Percentiles rank a stretch among this genome's conserved stretches.
Evolutionary conservation across 2,797 vertebrate species (phyloP).

Genomic region (Paguma larvata): DNA sequence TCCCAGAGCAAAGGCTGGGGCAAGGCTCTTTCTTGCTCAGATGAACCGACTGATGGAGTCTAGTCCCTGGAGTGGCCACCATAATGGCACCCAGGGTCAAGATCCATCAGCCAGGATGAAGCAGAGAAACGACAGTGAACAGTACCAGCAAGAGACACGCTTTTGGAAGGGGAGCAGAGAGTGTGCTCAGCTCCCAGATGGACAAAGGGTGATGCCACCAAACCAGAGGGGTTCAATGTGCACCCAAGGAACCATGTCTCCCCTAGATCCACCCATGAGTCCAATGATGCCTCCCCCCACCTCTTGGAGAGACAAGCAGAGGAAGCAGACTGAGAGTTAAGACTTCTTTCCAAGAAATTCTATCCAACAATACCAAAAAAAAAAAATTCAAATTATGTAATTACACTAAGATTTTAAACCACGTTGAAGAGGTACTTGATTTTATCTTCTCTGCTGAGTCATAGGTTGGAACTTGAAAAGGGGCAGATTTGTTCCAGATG

Average conservation of each 20-base stretch:
- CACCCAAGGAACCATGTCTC: rapidly evolving
- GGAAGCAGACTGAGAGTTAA: neutral
- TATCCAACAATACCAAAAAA: neutral
- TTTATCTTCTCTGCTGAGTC: neutral
- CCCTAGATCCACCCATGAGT: rapidly evolving
- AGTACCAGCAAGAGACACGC: rapidly evolving
- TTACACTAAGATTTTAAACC: neutral
- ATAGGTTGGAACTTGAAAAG: neutral
- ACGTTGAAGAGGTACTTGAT: rapidly evolving
- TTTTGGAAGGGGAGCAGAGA: neutral
- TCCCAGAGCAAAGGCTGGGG: too few relatives aligned
- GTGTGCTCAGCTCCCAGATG: rapidly evolving
- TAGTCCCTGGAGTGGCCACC: too few relatives aligned
- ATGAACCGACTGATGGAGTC: rapidly evolving
- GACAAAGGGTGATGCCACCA: neutral
- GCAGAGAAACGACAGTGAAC: rapidly evolving
- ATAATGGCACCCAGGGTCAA: rapidly evolving
- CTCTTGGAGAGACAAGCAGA: rapidly evolving
- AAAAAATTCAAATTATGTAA: too few relatives aligned
- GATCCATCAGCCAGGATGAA: rapidly evolving
- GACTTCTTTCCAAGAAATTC: too few relatives aligned
- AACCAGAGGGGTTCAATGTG: too few relatives aligned
- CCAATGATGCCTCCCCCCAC: rapidly evolving
- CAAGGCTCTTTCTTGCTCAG: too few relatives aligned
- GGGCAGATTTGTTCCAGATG: neutral